Percentiles rank a stretch among this genome's conserved stretches.
These are phyloP conservation scores for Agrotis clavis DNA, from an alignment of 2,888 invertebrate species.

Conservation along the genomic window DNA sequence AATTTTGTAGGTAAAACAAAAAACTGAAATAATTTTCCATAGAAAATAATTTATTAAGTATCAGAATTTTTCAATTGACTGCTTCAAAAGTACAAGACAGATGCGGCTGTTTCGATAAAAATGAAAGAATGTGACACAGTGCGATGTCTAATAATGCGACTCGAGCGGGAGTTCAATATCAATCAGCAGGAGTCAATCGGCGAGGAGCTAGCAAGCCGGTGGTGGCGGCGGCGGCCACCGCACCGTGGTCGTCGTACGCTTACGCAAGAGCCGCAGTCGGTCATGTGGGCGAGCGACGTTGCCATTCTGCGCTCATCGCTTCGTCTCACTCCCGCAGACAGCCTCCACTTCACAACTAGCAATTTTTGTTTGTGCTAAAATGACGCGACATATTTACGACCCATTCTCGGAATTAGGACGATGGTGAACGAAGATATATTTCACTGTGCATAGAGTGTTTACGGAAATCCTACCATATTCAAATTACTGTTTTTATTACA, in stretches of 20 bases:
- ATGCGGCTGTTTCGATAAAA: constrained; percentile 9
- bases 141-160: constrained; percentile 58
- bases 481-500: constrained; percentile 10
- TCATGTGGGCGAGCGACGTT: constrained; percentile 89
- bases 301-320: constrained; percentile 79
- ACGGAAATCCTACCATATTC: constrained; percentile 62
- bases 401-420: constrained; percentile 85
- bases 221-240: constrained; percentile 68
- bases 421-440: constrained; percentile 73
- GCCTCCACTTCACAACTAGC: constrained; percentile 82
- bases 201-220: constrained; percentile 72
- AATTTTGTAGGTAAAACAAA: no score
- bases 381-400: constrained; percentile 86
- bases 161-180: constrained; percentile 67
- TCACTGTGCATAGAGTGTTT: constrained; percentile 63
- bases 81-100: background rate
- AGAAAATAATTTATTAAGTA: no score
- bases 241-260: constrained; percentile 85
- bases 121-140: constrained; percentile 28
- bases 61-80: background rate
- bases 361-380: constrained; percentile 89
- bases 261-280: constrained; percentile 89
- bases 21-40: background rate
- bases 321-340: constrained; percentile 82
- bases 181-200: constrained; percentile 73